Conservation (phyloP, 2,797 vertebrate genomes). For the Hypotaenidia okinawae region DNA sequence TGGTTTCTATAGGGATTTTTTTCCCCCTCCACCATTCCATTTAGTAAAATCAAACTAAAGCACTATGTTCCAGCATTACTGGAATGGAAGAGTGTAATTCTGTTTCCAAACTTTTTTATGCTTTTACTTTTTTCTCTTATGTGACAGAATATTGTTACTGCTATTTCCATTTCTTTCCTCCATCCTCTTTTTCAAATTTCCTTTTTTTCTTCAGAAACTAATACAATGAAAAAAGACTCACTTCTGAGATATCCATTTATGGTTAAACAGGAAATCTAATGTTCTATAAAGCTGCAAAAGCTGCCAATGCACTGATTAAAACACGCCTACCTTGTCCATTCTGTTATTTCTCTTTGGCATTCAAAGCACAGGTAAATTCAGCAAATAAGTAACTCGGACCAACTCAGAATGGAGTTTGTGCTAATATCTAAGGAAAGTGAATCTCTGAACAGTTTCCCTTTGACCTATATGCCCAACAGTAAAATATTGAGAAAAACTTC, state of each 20-base stretch:
- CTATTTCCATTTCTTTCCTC: not conserved
- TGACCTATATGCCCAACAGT: rapidly evolving
- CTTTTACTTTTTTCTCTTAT: not conserved
- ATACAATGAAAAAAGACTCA: not conserved
- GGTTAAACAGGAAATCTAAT: not conserved
- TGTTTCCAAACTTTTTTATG: not conserved
- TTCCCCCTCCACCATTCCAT: not conserved
- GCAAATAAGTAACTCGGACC: not conserved
- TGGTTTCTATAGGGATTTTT: not conserved
- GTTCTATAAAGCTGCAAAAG: not conserved
- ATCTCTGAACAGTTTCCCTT: not conserved
- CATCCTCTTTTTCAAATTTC: not conserved
- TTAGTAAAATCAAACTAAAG: not conserved
- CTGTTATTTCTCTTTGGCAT: not conserved
- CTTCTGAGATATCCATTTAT: not conserved
- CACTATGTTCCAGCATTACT: not conserved
- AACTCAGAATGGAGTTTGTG: not conserved
- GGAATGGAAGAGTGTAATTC: not conserved
- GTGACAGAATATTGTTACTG: not conserved
- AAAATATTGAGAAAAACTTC: not conserved
- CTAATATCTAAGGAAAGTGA: not conserved
- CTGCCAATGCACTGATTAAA: not conserved
- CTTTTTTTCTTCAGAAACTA: not conserved
- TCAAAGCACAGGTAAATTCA: not conserved
- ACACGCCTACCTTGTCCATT: not conserved